A percentile compares a stretch with the other conserved stretches of the same genome.
Evolutionary conservation across 2,113 vertebrate genomes (phyloP).

Genomic region (Pygoscelis adeliae): DNA sequence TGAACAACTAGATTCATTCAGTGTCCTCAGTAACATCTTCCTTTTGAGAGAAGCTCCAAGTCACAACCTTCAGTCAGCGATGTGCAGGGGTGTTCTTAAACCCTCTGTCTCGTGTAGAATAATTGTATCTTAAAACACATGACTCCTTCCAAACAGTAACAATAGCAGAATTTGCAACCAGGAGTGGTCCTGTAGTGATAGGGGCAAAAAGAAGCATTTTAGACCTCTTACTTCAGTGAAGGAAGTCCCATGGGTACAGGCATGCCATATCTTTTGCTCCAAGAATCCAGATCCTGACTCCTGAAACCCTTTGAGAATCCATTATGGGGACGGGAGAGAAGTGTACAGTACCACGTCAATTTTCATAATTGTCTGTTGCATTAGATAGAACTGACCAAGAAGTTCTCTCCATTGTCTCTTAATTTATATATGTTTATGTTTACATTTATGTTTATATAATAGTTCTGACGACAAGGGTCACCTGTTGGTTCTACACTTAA

Average conservation of each 20-base stretch:
- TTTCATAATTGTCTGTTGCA: neutral
- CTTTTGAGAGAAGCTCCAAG: neutral
- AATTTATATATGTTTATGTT: neutral
- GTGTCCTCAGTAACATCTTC: neutral
- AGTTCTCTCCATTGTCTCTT: neutral
- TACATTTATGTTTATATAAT: neutral
- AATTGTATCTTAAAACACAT: neutral
- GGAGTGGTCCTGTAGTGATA: neutral
- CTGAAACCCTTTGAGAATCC: neutral
- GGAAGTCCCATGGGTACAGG: accelerated
- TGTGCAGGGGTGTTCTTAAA: neutral
- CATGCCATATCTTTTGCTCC: neutral
- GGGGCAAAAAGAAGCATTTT: neutral
- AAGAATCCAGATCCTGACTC: neutral
- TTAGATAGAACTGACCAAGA: neutral
- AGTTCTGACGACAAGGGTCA: neutral
- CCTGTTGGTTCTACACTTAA: neutral
- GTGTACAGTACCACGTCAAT: accelerated
- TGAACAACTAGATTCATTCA: neutral
- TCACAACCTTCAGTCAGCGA: neutral
- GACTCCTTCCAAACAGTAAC: neutral
- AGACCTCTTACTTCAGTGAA: neutral
- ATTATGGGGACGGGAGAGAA: neutral
- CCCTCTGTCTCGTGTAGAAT: neutral
- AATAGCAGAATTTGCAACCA: neutral